Conservation (phyloP, 1,140 invertebrate genomes). For the Anastatus disparis region DNA sequence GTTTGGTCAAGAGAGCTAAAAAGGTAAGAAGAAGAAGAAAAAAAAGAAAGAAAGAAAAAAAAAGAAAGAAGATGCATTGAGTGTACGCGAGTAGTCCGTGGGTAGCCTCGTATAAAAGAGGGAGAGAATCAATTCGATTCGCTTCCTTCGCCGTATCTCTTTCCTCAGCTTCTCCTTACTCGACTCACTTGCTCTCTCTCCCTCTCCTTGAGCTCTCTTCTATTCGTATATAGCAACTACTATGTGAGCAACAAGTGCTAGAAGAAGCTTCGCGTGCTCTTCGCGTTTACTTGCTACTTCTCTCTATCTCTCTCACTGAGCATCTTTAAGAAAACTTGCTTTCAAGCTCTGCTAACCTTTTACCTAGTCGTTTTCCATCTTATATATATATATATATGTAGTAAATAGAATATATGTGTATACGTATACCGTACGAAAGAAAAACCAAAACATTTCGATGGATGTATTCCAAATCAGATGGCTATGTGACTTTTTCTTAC, state of each 20-base stretch:
- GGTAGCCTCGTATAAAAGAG: no score
- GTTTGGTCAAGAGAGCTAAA: slow-evolving; percentile 50
- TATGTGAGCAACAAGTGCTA: not conserved
- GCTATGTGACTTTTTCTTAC: no score
- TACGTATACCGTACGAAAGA: no score
- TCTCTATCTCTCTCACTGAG: slow-evolving; percentile 46
- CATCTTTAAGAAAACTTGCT: slow-evolving; percentile 62
- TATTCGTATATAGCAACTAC: slow-evolving; percentile 27
- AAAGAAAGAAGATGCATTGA: no score
- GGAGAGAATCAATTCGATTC: slow-evolving; percentile 67
- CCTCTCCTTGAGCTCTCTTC: slow-evolving; percentile 42
- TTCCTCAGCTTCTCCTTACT: slow-evolving; percentile 45
- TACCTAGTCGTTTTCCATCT: slow-evolving; percentile 46
- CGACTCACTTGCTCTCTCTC: slow-evolving; percentile 37
- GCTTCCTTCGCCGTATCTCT: no score
- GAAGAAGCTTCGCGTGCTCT: no score
- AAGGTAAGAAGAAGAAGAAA: slow-evolving; percentile 52
- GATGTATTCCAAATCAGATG: slow-evolving; percentile 33
- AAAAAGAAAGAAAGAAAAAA: slow-evolving; percentile 61
- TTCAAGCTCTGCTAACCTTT: slow-evolving; percentile 23
- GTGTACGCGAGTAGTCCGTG: no score
- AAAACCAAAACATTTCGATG: not conserved
- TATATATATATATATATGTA: no score
- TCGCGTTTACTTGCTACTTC: no score
- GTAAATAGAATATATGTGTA: no score